phyloP scores from a whole-genome alignment of 2,888 invertebrate species.

The Orgyia antiqua region DNA sequence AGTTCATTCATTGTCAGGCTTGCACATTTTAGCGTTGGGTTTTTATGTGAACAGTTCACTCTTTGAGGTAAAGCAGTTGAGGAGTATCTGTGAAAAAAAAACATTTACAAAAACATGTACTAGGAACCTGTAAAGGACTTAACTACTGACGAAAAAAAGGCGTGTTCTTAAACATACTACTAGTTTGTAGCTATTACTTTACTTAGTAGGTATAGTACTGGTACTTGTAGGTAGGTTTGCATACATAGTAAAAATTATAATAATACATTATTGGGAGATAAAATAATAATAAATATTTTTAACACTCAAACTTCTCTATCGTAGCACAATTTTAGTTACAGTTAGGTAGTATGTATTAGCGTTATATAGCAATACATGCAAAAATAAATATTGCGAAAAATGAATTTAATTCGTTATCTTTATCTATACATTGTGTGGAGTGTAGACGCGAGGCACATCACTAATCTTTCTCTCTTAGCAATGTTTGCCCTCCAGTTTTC shows the following conservation, averaged over 20 bases:
- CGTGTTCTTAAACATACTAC: no score
- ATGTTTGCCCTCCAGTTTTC: conserved; percentile 11
- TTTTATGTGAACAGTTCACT: conserved; percentile 6
- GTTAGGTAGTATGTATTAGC: background rate
- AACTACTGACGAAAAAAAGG: no score
- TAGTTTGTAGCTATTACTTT: no score
- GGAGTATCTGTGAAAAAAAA: conserved; percentile 3
- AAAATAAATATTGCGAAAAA: conserved; percentile 1
- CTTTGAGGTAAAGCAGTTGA: conserved; percentile 5
- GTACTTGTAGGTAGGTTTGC: no score
- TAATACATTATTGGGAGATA: no score
- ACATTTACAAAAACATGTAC: no score
- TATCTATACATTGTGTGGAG: no score
- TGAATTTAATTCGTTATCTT: background rate
- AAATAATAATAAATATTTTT: no score
- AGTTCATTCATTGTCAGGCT: conserved; percentile 5
- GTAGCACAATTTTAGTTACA: background rate
- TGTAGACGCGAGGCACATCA: conserved; percentile 5
- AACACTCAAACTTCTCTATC: no score
- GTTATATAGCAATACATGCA: background rate
- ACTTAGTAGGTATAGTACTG: no score
- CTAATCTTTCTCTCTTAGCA: conserved; percentile 11
- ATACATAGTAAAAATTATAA: no score
- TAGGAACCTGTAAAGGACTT: no score
- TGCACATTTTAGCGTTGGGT: conserved; percentile 6